Conservation (phyloP, 2,888 invertebrate species). For the Cylindroiulus punctatus region DNA sequence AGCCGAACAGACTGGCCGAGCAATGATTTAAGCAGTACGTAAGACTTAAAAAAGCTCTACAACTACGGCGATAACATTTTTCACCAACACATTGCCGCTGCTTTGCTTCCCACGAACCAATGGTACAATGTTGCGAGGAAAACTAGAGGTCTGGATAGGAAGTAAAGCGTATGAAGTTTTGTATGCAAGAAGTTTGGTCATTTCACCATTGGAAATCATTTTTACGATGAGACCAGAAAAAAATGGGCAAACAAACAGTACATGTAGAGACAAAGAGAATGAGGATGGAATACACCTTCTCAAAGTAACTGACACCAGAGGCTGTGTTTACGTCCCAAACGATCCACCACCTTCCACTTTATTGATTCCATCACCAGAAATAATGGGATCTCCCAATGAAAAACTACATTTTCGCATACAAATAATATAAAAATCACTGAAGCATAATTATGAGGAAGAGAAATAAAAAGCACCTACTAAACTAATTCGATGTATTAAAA, state of each 20-base stretch:
- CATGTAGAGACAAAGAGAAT: background rate
- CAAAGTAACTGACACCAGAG: constrained; percentile 35
- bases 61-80: background rate
- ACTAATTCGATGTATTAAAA: background rate
- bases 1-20: too few species aligned
- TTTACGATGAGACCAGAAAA: background rate
- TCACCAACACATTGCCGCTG: background rate
- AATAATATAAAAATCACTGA: constrained; percentile 2
- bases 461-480: constrained; percentile 19
- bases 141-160: background rate
- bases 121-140: background rate
- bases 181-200: background rate
- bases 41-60: too few species aligned
- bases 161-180: background rate
- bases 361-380: constrained; percentile 45
- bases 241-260: background rate
- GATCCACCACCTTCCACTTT: constrained; percentile 42
- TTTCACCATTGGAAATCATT: background rate
- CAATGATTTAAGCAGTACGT: too few species aligned
- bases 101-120: background rate
- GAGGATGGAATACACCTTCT: background rate
- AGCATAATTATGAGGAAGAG: constrained; percentile 16
- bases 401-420: constrained; percentile 17
- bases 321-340: constrained; percentile 6
- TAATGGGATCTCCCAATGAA: constrained; percentile 21